A percentile compares a stretch with the other conserved stretches of the same genome.
Conservation (phyloP, 1,140 invertebrate genomes). For the Cyclargus thomasi region DNA sequence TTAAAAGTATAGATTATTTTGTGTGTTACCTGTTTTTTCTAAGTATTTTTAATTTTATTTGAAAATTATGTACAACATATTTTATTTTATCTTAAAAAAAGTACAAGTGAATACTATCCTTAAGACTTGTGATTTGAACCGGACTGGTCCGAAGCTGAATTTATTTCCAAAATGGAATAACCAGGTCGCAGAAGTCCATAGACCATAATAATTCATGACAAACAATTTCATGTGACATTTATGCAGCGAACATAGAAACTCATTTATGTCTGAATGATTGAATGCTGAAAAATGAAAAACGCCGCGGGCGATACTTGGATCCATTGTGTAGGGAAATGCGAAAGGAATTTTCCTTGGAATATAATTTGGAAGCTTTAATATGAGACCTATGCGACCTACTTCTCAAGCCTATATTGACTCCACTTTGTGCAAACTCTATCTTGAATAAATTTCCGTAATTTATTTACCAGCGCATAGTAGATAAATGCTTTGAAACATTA, state of each 20-base stretch:
- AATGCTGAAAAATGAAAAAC: constrained; percentile 1
- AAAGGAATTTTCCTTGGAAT: not conserved
- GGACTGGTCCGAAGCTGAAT: too few relatives aligned
- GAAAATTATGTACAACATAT: too few relatives aligned
- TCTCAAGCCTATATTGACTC: not conserved
- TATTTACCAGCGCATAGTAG: too few relatives aligned
- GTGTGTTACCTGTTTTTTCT: too few relatives aligned
- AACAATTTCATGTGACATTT: not conserved
- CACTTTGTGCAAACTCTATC: not conserved
- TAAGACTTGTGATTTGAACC: too few relatives aligned
- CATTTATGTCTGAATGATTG: not conserved
- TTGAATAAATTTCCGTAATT: not conserved
- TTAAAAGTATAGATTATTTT: too few relatives aligned
- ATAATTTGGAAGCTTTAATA: not conserved
- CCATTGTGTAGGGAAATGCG: not conserved
- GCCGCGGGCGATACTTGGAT: not conserved
- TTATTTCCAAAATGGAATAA: too few relatives aligned
- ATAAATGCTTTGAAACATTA: too few relatives aligned
- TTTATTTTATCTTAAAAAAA: too few relatives aligned
- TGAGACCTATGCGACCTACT: not conserved
- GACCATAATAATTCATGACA: not conserved
- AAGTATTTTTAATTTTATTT: too few relatives aligned
- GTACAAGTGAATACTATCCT: too few relatives aligned
- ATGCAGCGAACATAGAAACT: not conserved
- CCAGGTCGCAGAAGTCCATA: not conserved